A percentile compares a stretch with the other conserved stretches of the same genome.
These are phyloP conservation scores for Lepisosteus oculatus DNA, from an alignment of 2,113 vertebrate genomes.

Conservation along the genomic window DNA sequence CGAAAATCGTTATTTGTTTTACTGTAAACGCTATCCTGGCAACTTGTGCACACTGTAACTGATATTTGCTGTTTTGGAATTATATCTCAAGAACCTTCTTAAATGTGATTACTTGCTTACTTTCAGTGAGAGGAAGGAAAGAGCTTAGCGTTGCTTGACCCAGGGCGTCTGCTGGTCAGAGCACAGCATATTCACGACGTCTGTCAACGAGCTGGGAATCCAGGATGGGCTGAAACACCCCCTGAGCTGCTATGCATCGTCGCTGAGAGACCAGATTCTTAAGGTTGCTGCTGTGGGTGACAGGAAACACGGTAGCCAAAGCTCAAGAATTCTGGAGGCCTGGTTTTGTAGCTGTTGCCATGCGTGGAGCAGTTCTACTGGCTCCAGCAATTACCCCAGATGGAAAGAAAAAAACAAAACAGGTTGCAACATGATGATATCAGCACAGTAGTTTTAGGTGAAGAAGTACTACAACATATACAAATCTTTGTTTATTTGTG, in stretches of 20 bases:
- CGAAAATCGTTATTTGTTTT: constrained; percentile 6
- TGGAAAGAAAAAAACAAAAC: background rate
- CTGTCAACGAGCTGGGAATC: background rate
- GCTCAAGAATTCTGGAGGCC: background rate
- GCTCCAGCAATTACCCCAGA: background rate
- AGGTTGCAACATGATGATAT: background rate
- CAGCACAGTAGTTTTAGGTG: background rate
- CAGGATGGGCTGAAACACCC: constrained; percentile 6
- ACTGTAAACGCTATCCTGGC: background rate
- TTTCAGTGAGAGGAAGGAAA: constrained; percentile 56
- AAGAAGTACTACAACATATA: constrained; percentile 8
- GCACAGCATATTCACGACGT: background rate
- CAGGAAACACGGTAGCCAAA: constrained; percentile 19
- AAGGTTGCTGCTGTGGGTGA: constrained; percentile 8
- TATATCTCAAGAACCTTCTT: constrained; percentile 47
- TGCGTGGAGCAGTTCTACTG: constrained; percentile 3
- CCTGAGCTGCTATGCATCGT: background rate
- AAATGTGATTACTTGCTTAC: constrained; percentile 48
- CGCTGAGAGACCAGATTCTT: background rate
- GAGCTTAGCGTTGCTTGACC: constrained; percentile 48
- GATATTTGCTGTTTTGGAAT: constrained; percentile 48
- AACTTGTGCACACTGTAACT: constrained; percentile 13
- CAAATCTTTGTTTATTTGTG: background rate
- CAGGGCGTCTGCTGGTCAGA: constrained; percentile 31
- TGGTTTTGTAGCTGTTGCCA: constrained; percentile 22